Base-by-base conservation (phyloP, 1,140 invertebrate genomes). In the Pygmarrhopalites habei region DNA sequence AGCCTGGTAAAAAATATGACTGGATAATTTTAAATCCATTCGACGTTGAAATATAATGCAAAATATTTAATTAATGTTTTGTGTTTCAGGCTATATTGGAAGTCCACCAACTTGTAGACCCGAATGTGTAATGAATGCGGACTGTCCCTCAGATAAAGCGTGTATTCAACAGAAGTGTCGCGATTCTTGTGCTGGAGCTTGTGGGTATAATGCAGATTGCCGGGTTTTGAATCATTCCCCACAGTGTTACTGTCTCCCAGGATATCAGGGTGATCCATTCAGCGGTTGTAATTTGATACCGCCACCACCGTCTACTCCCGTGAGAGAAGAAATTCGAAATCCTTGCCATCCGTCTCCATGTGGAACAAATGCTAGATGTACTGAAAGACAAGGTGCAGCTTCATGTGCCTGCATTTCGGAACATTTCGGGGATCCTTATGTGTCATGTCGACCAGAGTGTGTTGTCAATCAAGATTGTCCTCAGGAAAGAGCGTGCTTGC, bases 151-250 rank as follows among this genome's bases (percentile, higher is more conserved):
- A 30, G 82, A 86, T 65, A 79, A 89, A 1, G 85, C 88, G 19
- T 92, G 88, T 72, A 77, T 87, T 19, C 81, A 82, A 56, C 84
- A 86, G 62, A 83, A 82, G 61, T 92, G 89, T 73, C 79, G 83
- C 60, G 86, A 91, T 78, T 87, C 88, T 3, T 92, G 89, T 68
- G 72, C 81, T 17, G 88, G 88, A 10, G 86, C 88, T 1, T 93
- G 90, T 72, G 87, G 88, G 14, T 84, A 87, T 47, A 89, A 90
- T 73, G 86, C 89, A 0, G 79, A 85, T 30, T 92, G 90, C 72
- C 80, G 78, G 14, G 86, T 85, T 0, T 83, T 86, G 72, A 85
- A 87, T 72, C 88, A 90, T 75, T 81, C 84, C 68, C 86, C 88
- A 1, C 83, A 86, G 65, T 91, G 88, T 72, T 81, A 80, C 56